Conservation (phyloP, 2,113 vertebrate species). For the Scomber colias region DNA sequence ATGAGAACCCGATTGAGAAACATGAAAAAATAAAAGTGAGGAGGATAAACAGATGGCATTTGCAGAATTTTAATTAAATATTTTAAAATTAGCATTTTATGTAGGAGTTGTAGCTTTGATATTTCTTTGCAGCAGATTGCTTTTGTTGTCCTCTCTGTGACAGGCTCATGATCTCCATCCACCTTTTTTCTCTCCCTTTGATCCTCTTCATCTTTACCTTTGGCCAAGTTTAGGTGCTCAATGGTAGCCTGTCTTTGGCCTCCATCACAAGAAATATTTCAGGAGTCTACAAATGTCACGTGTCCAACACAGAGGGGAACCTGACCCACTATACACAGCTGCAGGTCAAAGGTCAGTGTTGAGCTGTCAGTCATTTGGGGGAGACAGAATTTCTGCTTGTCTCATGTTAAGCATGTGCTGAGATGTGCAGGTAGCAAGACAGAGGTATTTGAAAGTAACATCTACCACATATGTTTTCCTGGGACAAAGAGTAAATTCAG, state of each 20-base stretch:
- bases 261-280: constrained; percentile 86
- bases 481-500: neutral
- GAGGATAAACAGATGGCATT: constrained; percentile 48
- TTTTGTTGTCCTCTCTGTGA: constrained; percentile 32
- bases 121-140: constrained; percentile 30
- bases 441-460: constrained; percentile 1
- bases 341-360: constrained; percentile 91
- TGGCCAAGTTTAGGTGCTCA: constrained; percentile 85
- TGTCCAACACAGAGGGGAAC: constrained; percentile 92
- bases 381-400: constrained; percentile 13
- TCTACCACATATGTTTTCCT: neutral
- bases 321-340: constrained; percentile 90
- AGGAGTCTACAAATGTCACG: constrained; percentile 93
- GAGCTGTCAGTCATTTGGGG: constrained; percentile 27
- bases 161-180: neutral
- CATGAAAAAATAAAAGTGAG: constrained; percentile 88
- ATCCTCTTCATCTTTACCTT: constrained; percentile 11
- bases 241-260: constrained; percentile 89
- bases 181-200: constrained; percentile 15
- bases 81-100: constrained; percentile 42
- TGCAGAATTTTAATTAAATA: constrained; percentile 48
- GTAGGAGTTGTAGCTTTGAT: constrained; percentile 30
- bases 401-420: neutral
- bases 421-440: neutral
- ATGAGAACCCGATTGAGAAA: constrained; percentile 83